Conservation (phyloP, 2,888 invertebrate genomes). For the Ennomos erosarius region DNA sequence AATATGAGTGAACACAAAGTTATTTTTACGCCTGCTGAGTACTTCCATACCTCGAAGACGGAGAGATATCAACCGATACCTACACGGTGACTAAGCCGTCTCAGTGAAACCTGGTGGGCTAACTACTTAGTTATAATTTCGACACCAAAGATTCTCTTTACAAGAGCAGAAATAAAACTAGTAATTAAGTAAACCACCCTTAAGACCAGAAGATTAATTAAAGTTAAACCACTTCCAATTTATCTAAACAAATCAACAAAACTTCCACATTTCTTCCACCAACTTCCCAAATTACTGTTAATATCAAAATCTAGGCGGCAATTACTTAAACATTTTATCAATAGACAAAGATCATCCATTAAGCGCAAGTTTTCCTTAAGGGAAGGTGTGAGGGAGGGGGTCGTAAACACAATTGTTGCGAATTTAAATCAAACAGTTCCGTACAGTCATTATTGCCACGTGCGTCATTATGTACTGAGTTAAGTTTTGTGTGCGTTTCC, state of each 20-base stretch:
- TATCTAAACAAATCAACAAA: conserved; percentile 10
- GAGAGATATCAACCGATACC: too few species aligned
- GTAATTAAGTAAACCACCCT: too few species aligned
- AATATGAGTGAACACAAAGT: too few species aligned
- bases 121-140: too few species aligned
- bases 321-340: conserved; percentile 46
- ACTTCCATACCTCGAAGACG: too few species aligned
- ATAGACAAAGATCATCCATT: conserved; percentile 46
- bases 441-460: conserved; percentile 79
- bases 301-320: conserved; percentile 39
- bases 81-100: too few species aligned
- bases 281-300: conserved; percentile 34
- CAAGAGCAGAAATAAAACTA: too few species aligned
- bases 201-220: conserved; percentile 21
- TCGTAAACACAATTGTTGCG: conserved; percentile 81
- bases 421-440: conserved; percentile 83
- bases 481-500: conserved; percentile 47
- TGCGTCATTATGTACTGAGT: conserved; percentile 62
- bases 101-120: too few species aligned
- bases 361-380: conserved; percentile 33
- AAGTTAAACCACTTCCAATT: conserved; percentile 3
- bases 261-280: conserved; percentile 10
- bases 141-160: too few species aligned
- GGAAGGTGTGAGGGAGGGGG: conserved; percentile 33
- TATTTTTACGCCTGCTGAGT: too few species aligned